Evolutionary conservation across 2,113 vertebrate species (phyloP), one percentile per base, ranked within the genome.

Genomic region (Bucco capensis): DNA sequence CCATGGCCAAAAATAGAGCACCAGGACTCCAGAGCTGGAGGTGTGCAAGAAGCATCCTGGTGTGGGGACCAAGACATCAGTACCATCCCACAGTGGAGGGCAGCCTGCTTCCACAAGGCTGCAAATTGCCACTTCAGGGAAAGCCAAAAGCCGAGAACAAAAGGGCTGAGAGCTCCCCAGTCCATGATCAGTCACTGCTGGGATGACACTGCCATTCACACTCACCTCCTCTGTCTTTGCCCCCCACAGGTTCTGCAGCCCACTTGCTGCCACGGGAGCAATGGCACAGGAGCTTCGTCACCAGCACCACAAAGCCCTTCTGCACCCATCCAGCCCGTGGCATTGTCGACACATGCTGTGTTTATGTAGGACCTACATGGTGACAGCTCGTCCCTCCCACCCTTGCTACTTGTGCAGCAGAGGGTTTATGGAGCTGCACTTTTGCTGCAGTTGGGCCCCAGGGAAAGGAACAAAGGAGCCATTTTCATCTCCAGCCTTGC

Each of bases 391-490:
- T 88, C 85, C 95, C 94, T 93, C 94, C 95, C 94, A 77, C 92
- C 85, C 89, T 78, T 12, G 8, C 82, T 0, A 49, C 90, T 49
- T 5, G 1, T 51, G 71, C 93, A 47, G 38, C 6, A 1, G 16
- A 82, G 86, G 88, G 69, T 86, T 95, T 94, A 90, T 37, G 65
- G 94, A 95, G 92, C 88, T 1, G 73, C 75, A 67, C 93, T 91
- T 67, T 81, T 40, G 22, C 88, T 90, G 92, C 92, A 87, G 72
- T 94, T 94, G 93, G 93, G 95, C 94, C 93, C 90, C 94, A 89
- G 95, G 94, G 92, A 95, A 86, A 83, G 93, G 93, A 94, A 95
- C 88, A 96, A 95, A 96, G 93, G 89, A 92, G 84, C 88, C 95
- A 96, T 96, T 94, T 95, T 96, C 92, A 94, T 95, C 89, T 89